Evolutionary conservation across 1,140 invertebrate species (phyloP), one percentile per base, ranked within the genome.

Genomic region (Eubasilissa regina): DNA sequence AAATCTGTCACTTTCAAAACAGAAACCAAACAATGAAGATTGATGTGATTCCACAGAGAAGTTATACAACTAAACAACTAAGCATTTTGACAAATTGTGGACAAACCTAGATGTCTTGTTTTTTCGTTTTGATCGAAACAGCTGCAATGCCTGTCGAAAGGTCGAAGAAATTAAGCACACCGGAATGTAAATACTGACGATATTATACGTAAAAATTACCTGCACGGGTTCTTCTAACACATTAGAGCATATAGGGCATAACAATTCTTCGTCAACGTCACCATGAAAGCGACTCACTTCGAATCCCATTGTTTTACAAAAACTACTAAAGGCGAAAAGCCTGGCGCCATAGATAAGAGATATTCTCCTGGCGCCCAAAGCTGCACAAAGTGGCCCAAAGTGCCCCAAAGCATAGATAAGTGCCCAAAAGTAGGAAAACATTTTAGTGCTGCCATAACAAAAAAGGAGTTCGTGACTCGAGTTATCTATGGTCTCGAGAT

Each of bases 171-270:
- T n/a, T 53, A 9, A 73, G 19, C 51, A 55, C 11, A 12, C 15
- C n/a, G 51, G 3, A 10, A 35, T 35, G 25, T 35, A 35, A 35
- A 35, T 35, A 35, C 25, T 35, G 25, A 35, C 1, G 25, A 35
- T 25, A 43, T 66, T n/a, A 21, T 10, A 35, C 9, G 10, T 35
- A 12, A 45, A 62, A 17, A 48, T 79, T 58, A 97, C 96, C 93
- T 98, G 96, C 56, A 97, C 88, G 51, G 97, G 96, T 85, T 97
- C 95, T 85, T 97, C 95, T 44, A 98, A 87, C 76, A 98, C 96
- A 81, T 94, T 94, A 74, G 95, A 95, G 88, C 97, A 98, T 88
- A 98, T 97, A 77, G 96, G 94, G 87, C 97, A 98, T 66, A 97
- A 91, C 43, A 97, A 89, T 90, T 98, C 97, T 90, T 97, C 96